Conservation (phyloP, 2,797 vertebrate genomes). For the Emydoidea blandingii region DNA sequence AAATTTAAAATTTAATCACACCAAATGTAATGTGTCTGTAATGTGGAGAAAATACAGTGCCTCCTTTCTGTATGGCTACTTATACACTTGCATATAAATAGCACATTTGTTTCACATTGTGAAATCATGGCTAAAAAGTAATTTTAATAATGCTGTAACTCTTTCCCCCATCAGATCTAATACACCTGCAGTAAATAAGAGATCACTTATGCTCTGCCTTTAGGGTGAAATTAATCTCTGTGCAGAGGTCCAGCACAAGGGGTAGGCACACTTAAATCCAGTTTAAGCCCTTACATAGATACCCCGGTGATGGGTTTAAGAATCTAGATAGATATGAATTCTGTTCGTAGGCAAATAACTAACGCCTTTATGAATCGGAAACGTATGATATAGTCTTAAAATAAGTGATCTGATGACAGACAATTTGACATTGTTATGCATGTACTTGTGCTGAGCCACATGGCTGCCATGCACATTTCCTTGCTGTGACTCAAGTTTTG, state of each 20-base stretch:
- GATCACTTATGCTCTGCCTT: not conserved
- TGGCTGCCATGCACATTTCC: slow-evolving; percentile 38
- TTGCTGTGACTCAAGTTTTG: slow-evolving; percentile 26
- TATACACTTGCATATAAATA: slow-evolving; percentile 29
- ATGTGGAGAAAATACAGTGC: not conserved
- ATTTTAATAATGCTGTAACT: not conserved
- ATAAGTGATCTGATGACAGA: slow-evolving; percentile 28
- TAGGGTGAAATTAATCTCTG: not conserved
- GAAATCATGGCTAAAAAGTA: not conserved
- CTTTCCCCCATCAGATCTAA: not conserved
- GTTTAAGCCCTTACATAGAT: not conserved
- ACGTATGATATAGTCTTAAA: not conserved
- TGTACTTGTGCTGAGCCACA: slow-evolving; percentile 40
- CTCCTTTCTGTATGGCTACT: slow-evolving; percentile 17
- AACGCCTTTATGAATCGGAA: slow-evolving; percentile 32
- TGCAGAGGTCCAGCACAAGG: not conserved
- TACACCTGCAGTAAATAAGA: not conserved
- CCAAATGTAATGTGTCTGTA: slow-evolving; percentile 23
- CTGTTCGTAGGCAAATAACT: slow-evolving; percentile 6
- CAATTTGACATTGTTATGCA: slow-evolving; percentile 29
- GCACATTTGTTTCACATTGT: not conserved
- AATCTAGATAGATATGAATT: not conserved
- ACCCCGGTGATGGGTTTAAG: rapidly evolving
- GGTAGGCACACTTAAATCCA: slow-evolving; percentile 26
- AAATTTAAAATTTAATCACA: not conserved